phyloP scores from a whole-genome alignment of 2,113 vertebrate genomes.

The Tauraco erythrolophus region DNA sequence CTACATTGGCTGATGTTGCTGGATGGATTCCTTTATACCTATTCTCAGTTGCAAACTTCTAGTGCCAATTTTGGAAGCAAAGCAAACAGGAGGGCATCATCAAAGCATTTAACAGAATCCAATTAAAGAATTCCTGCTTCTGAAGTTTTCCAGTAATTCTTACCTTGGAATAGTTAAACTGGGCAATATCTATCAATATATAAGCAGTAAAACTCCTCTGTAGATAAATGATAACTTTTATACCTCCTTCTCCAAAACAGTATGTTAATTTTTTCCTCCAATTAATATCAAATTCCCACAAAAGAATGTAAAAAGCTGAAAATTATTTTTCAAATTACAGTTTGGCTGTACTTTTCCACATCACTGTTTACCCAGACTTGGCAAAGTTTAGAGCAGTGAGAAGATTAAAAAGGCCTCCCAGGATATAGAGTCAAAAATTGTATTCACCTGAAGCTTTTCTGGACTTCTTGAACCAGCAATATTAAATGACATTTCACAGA shows the following conservation, averaged over 20 bases:
- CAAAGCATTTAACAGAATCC: neutral
- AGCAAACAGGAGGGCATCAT: neutral
- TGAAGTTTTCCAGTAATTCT: neutral
- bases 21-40: neutral
- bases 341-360: neutral
- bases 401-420: neutral
- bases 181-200: neutral
- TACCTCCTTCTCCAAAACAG: neutral
- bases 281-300: neutral
- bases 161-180: neutral
- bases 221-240: neutral
- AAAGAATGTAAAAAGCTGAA: neutral
- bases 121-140: neutral
- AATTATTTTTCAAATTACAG: neutral
- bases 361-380: neutral
- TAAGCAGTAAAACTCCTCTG: neutral
- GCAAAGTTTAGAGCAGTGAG: neutral
- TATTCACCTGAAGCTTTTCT: neutral
- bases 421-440: neutral
- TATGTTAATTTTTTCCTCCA: neutral
- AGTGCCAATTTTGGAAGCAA: neutral
- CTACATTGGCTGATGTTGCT: neutral
- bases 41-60: neutral
- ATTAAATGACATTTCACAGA: neutral
- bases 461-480: neutral